Conservation (phyloP, 1,140 invertebrate genomes). For the Drosophila pseudoananassae region DNA sequence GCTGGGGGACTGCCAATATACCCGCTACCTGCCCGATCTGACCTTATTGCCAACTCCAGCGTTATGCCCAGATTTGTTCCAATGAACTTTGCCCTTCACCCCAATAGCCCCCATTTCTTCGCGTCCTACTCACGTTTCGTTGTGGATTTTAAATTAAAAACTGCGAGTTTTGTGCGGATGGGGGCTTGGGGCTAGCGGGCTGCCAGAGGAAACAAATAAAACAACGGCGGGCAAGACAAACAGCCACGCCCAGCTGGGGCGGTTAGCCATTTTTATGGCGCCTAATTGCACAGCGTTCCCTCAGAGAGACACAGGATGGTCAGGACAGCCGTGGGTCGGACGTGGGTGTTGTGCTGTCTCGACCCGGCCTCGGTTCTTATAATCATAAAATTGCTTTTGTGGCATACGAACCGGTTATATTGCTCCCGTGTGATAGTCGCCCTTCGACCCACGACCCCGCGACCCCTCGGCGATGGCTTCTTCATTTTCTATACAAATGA, state of each 20-base stretch:
- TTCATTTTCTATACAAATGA: slow-evolving; percentile 76
- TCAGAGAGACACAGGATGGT: slow-evolving; percentile 8
- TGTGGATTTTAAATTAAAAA: slow-evolving; percentile 81
- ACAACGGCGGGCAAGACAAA: slow-evolving; percentile 67
- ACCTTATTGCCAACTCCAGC: not conserved
- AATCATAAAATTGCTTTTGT: slow-evolving; percentile 84
- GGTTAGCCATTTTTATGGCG: slow-evolving; percentile 78
- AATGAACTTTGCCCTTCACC: not conserved
- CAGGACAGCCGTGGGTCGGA: not conserved
- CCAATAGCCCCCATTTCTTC: slow-evolving; percentile 12
- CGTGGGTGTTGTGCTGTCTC: slow-evolving; percentile 13
- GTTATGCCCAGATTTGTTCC: slow-evolving; percentile 6
- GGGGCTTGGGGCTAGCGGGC: slow-evolving; percentile 33
- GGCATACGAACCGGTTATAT: slow-evolving; percentile 82
- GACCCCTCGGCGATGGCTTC: slow-evolving; percentile 31
- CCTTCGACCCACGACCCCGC: slow-evolving; percentile 6
- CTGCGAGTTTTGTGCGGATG: slow-evolving; percentile 57
- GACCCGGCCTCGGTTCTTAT: slow-evolving; percentile 75
- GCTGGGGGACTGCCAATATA: not conserved
- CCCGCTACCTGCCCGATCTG: not conserved
- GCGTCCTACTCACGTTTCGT: slow-evolving; percentile 50
- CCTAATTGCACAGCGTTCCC: slow-evolving; percentile 73
- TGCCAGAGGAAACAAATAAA: slow-evolving; percentile 34
- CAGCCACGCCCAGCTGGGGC: slow-evolving; percentile 72
- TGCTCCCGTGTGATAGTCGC: slow-evolving; percentile 77